Conservation (phyloP, 2,888 invertebrate species). For the Fissipunctia ypsillon region DNA sequence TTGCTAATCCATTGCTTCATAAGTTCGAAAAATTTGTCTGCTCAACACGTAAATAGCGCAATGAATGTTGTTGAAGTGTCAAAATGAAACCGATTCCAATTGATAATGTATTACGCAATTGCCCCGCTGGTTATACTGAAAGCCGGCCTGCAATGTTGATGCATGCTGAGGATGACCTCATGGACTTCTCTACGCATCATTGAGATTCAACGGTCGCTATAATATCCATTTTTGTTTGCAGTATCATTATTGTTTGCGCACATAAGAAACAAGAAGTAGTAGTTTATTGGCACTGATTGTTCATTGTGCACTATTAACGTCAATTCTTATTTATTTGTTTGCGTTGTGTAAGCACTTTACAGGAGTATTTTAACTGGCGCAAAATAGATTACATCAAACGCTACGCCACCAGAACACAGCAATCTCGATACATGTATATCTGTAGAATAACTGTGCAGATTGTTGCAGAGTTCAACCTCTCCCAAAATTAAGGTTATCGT, state of each 20-base stretch:
- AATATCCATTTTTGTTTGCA: constrained; percentile 17
- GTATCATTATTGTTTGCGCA: constrained; percentile 16
- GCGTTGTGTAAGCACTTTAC: constrained; percentile 34
- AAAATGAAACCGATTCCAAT: too few relatives aligned
- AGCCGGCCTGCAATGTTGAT: neutral
- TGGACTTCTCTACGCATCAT: neutral
- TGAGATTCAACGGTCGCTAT: neutral
- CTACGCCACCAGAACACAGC: constrained; percentile 2
- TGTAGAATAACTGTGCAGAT: constrained; percentile 25
- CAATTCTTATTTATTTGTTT: constrained; percentile 53
- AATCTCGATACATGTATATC: constrained; percentile 12
- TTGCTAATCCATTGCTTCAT: too few relatives aligned
- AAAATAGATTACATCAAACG: constrained; percentile 29
- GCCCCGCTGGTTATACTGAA: neutral
- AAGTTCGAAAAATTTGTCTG: too few relatives aligned
- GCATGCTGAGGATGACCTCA: too few relatives aligned
- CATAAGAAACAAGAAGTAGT: constrained; percentile 19
- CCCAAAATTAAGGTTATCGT: constrained; percentile 54
- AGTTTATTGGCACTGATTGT: constrained; percentile 57
- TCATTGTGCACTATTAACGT: constrained; percentile 48
- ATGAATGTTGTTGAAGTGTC: too few relatives aligned
- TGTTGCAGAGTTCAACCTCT: constrained; percentile 27
- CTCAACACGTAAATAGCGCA: too few relatives aligned
- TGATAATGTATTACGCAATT: too few relatives aligned
- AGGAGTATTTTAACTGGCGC: constrained; percentile 29